A percentile compares a stretch with the other conserved stretches of the same genome.
Conservation (phyloP, 1,140 invertebrate genomes). For the Parasteatoda tepidariorum region DNA sequence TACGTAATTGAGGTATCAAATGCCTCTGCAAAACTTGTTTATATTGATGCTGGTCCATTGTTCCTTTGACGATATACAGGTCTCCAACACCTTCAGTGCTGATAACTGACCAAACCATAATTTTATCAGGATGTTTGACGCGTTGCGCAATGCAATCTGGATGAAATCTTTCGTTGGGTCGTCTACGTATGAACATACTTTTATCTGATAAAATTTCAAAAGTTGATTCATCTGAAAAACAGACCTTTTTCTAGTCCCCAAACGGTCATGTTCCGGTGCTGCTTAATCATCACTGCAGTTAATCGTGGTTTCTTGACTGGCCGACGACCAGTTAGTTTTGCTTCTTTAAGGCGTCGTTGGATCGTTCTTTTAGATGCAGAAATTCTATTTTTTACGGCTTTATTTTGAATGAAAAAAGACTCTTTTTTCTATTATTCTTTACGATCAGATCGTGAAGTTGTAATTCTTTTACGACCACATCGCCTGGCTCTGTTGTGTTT, state of each 20-base stretch:
- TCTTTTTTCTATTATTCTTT: too few species aligned
- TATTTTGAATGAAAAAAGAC: too few species aligned
- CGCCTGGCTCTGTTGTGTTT: too few species aligned
- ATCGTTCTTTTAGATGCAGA: background rate
- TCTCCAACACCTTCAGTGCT: background rate
- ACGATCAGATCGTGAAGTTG: too few species aligned
- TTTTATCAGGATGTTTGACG: background rate
- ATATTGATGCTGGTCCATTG: background rate
- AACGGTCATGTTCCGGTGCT: background rate
- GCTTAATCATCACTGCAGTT: background rate
- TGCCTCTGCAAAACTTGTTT: background rate
- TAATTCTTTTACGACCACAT: too few species aligned
- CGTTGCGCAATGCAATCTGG: background rate
- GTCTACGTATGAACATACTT: background rate
- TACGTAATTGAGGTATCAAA: background rate
- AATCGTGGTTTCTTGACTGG: background rate
- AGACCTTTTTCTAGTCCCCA: background rate
- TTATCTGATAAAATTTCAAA: background rate
- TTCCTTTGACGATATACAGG: background rate
- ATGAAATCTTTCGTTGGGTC: background rate
- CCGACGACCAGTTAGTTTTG: background rate
- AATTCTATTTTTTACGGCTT: too few species aligned
- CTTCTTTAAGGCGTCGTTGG: background rate
- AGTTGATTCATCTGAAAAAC: background rate
- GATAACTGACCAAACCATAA: background rate